phyloP scores from a whole-genome alignment of 2,113 vertebrate genomes.

The Macquaria australasica region DNA sequence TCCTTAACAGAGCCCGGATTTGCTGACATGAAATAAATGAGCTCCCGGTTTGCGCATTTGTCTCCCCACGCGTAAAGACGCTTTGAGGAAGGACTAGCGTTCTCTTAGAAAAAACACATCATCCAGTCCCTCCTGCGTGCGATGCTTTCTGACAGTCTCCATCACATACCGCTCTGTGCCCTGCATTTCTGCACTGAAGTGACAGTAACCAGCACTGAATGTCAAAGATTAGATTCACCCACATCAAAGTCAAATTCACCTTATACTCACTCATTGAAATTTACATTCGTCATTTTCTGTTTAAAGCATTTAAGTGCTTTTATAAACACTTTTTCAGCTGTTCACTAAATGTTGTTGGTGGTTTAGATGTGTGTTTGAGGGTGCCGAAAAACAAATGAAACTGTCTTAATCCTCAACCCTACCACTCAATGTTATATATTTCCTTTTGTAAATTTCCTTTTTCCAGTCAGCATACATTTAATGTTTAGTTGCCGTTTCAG shows the following conservation, averaged over 20 bases:
- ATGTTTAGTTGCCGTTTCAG: background rate
- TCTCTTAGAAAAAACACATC: constrained; percentile 24
- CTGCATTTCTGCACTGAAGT: background rate
- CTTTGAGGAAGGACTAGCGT: constrained; percentile 1
- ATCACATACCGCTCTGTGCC: background rate
- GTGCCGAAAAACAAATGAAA: background rate
- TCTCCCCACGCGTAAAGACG: background rate
- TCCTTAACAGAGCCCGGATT: constrained; percentile 16
- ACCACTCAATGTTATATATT: background rate
- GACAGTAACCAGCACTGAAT: background rate
- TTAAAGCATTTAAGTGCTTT: background rate
- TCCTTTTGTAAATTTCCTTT: background rate
- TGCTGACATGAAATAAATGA: constrained; percentile 30
- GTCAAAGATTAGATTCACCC: background rate
- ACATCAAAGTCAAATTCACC: background rate
- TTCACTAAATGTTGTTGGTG: background rate
- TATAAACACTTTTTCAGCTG: background rate
- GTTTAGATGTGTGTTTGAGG: background rate
- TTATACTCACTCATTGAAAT: background rate
- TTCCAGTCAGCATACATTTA: background rate
- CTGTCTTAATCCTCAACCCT: background rate
- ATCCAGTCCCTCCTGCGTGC: constrained; percentile 26
- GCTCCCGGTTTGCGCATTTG: constrained; percentile 1
- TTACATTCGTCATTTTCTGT: too few relatives aligned
- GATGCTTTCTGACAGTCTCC: constrained; percentile 30